These are phyloP conservation scores for Aporophyla nigra DNA, from an alignment of 2,888 invertebrate species.

Conservation along the genomic window DNA sequence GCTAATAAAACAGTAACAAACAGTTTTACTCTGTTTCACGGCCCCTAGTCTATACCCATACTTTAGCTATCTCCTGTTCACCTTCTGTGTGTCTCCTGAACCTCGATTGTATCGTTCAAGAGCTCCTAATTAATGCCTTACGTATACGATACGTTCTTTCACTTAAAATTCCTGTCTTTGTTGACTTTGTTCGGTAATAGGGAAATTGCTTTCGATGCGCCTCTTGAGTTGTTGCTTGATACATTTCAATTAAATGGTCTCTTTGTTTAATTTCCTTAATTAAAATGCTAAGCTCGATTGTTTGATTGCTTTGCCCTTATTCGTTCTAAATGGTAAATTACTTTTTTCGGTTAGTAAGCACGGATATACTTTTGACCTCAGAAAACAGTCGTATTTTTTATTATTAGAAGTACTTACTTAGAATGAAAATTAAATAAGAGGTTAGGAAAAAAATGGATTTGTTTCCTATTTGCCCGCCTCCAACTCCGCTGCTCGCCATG, in stretches of 20 bases:
- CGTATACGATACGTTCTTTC: constrained; percentile 57
- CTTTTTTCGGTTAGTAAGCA: constrained; percentile 34
- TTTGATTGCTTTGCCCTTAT: constrained; percentile 47
- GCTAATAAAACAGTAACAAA: background rate
- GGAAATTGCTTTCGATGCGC: constrained; percentile 60
- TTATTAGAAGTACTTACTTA: no score
- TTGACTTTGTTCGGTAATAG: constrained; percentile 61
- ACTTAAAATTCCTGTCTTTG: constrained; percentile 59
- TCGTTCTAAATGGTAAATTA: constrained; percentile 43
- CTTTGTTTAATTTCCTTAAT: constrained; percentile 53
- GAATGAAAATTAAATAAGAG: background rate
- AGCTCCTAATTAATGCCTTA: constrained; percentile 63
- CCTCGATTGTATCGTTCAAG: constrained; percentile 40
- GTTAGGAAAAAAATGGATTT: background rate
- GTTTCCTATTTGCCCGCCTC: background rate
- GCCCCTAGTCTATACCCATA: background rate
- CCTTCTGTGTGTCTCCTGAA: constrained; percentile 32
- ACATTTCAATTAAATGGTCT: constrained; percentile 59
- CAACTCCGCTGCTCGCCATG: no score
- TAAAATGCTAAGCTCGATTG: constrained; percentile 52
- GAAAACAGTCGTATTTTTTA: background rate
- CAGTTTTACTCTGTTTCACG: background rate
- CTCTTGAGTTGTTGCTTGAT: constrained; percentile 49
- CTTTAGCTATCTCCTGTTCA: background rate
- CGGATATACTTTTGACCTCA: constrained; percentile 3